Base-by-base conservation (phyloP, 23 tunicate genomes). In the Botrylloides violaceus region DNA sequence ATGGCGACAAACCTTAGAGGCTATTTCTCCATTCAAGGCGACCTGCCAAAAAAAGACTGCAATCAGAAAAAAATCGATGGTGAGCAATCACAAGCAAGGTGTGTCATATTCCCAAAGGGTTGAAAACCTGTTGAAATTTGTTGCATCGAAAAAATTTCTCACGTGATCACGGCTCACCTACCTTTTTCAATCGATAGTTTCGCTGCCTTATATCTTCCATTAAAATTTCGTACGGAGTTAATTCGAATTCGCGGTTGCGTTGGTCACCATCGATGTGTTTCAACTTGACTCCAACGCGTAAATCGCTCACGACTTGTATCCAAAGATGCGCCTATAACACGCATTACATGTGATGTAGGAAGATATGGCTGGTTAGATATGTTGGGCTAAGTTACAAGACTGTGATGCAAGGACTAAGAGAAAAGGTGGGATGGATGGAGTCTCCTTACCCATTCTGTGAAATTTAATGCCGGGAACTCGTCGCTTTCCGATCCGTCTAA, bases 141-240 rank as follows among this genome's bases (percentile, higher is more conserved):
- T n/a, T n/a, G n/a, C n/a, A 9, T 15, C 53, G 53, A 15, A 15
- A 15, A 15, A 43, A 7, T 7, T 15, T 7, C 9, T 43, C 53
- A 15, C 53, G 53, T 15, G 53, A 59, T 7, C 28, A 47, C 18
- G 18, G 55, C 18, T n/a, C 64, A 22, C 33, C 28, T 66, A 84
- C 98, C 70, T 91, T 83, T 61, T 75, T 79, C 27, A 91, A 48
- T 15, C 71, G 70, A 71, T 79, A 91, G 57, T 80, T 91, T 50
- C 50, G 66, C 59, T 84, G 80, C 48, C 85, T 36, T 31, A 91
- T 91, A 47, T 91, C 98, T 70, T 79, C 77, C 85, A 91, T 79
- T 2, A 91, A 71, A 30, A 84, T 66, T 76, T 91, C 98, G 53
- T 83, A 91, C 18, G 98, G 91, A 2, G 92, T 76, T 53, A 91